A percentile compares a stretch with the other conserved stretches of the same genome.
Conservation (phyloP, 2,797 vertebrate genomes). For the Darevskia mixta region DNA sequence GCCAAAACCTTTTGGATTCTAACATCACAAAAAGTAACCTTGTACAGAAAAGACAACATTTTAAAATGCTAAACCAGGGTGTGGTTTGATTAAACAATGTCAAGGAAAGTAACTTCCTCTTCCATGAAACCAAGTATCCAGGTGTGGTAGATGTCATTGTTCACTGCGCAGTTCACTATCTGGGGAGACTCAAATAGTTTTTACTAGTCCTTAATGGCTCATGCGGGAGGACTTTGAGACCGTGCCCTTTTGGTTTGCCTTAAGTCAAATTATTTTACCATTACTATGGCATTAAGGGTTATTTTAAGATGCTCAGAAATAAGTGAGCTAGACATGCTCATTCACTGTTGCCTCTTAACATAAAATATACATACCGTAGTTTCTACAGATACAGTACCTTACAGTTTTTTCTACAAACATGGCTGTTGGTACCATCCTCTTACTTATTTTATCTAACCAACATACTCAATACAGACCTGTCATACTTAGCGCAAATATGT, state of each 20-base stretch:
- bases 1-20: neutral
- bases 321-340: neutral
- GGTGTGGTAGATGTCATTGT: neutral
- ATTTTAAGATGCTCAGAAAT: conserved; percentile 21
- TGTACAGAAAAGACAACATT: neutral
- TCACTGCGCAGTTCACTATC: too few species aligned
- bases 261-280: neutral
- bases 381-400: neutral
- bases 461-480: conserved; percentile 6
- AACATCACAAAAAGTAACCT: neutral
- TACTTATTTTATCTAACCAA: conserved; percentile 5
- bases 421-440: neutral
- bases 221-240: neutral
- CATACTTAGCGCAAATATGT: neutral
- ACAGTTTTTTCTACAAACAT: neutral
- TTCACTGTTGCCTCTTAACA: neutral
- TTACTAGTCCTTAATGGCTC: neutral
- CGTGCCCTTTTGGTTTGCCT: neutral
- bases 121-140: neutral
- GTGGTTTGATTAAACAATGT: neutral
- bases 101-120: neutral
- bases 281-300: neutral
- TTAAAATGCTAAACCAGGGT: neutral
- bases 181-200: neutral
- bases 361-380: neutral